Evolutionary conservation across 2,113 vertebrate species (phyloP), one percentile per base, ranked within the genome.

Genomic region (Kryptolebias marmoratus): DNA sequence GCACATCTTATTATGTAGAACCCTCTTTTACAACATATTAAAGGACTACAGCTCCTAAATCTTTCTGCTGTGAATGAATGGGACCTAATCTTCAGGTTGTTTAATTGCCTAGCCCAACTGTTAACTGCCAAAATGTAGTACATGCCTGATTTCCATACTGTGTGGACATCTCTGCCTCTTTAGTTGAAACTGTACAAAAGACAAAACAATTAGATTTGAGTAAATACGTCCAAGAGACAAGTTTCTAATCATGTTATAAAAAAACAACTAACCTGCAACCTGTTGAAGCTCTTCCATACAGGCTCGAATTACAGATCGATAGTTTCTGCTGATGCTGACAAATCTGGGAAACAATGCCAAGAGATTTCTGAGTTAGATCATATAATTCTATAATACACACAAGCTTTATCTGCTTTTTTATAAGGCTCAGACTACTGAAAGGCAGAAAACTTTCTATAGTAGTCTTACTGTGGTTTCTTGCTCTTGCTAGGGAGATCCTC

Each of bases 261-360:
- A 31, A 71, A 31, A 71, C 55, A 11, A 71, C 61, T 88, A 85
- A 97, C 97, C 84, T 81, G 96, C 95, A 72, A 92, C 88, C 71
- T 96, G 95, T 73, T 96, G 96, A 85, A 98, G 96, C 77, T 99
- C 98, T 57, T 98, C 96, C 95, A 98, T 97, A 68, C 96, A 98
- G 1, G 98, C 98, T 84, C 96, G 90, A 39, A 98, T 96, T 63
- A 98, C 96, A 0, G 98, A 99, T 4, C 98, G 94, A 83, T 99
- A 99, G 92, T 96, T 97, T 90, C 97, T 99, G 89, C 98, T 99
- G 72, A 98, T 95, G 89, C 95, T 95, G 87, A 98, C 95, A 86
- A 98, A 95, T 16, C 97, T 99, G 85, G 50, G 78, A 80, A 87
- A 69, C 70, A 44, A 76, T 22, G 69, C 2, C 80, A 27, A 65